Evolutionary conservation across 2,113 vertebrate genomes (phyloP), one percentile per base, ranked within the genome.

Genomic region (Ammodytes dubius): DNA sequence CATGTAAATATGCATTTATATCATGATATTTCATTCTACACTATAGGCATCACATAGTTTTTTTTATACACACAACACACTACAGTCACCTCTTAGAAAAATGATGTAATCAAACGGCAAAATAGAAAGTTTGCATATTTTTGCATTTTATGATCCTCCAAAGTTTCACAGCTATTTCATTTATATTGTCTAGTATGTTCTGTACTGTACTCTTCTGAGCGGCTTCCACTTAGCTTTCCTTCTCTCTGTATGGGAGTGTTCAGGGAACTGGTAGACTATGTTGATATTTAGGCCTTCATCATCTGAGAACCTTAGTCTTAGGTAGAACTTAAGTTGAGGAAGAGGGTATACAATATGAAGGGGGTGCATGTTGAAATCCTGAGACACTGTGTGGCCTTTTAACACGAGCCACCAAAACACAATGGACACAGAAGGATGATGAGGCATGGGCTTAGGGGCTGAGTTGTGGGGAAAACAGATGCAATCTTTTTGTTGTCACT

Each of bases 41-140:
- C 91, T 90, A 92, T 43, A 93, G 90, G 92, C 87, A 89, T 92
- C 87, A 93, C 87, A 82, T 84, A 78, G 85, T 77, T 88, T 85
- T 81, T 72, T 82, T 85, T 43, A 74, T 74, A 39, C 71, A 87
- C 86, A 90, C 86, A 94, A 83, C 90, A 86, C 87, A 91, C 88
- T 85, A 90, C 89, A 91, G 88, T 93, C 93, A 91, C 19, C 91
- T 94, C 89, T 94, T 95, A 95, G 91, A 95, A 95, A 27, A 94
- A 93, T 86, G 88, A 95, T 89, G 91, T 94, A 76, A 88, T 93
- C 86, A 89, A 94, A 94, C 89, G 93, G 91, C 89, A 93, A 94
- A 94, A 95, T 94, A 95, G 87, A 95, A 95, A 94, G 95, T 95
- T 95, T 95, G 93, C 94, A 96, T 96, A 96, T 94, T 95, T 96